Conservation (phyloP, 2,888 invertebrate genomes). For the Epirrhoe alternata region DNA sequence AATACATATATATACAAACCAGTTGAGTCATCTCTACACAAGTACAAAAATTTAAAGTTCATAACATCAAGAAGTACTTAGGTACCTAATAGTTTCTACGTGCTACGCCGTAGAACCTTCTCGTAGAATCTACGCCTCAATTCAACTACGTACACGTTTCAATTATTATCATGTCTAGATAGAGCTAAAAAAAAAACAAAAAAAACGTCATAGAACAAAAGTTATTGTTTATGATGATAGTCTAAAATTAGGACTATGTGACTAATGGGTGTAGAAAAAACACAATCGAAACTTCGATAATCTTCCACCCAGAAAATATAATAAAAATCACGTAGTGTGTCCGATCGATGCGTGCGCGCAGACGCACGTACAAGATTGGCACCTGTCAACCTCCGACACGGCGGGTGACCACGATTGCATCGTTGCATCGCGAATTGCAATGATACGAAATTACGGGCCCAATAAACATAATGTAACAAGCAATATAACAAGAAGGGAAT, state of each 20-base stretch:
- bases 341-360: conserved; percentile 51
- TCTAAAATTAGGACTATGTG: no score
- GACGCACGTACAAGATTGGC: conserved; percentile 77
- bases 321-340: conserved; percentile 38
- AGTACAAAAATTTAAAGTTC: no score
- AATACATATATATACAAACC: no score
- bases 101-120: conserved; percentile 18
- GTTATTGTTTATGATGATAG: no score
- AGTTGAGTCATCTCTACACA: no score
- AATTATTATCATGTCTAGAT: no score
- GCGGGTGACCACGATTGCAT: conserved; percentile 34
- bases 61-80: no score
- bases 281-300: no score
- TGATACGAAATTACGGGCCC: conserved; percentile 17
- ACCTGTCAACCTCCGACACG: conserved; percentile 78
- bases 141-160: no score
- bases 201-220: no score
- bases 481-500: neutral
- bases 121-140: conserved; percentile 6
- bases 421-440: conserved; percentile 18
- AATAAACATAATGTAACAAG: neutral
- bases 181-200: no score
- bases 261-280: no score
- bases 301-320: neutral
- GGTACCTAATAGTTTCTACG: neutral